Base-by-base conservation (phyloP, 2,888 invertebrate species). In the Cheilosia vernalis region DNA sequence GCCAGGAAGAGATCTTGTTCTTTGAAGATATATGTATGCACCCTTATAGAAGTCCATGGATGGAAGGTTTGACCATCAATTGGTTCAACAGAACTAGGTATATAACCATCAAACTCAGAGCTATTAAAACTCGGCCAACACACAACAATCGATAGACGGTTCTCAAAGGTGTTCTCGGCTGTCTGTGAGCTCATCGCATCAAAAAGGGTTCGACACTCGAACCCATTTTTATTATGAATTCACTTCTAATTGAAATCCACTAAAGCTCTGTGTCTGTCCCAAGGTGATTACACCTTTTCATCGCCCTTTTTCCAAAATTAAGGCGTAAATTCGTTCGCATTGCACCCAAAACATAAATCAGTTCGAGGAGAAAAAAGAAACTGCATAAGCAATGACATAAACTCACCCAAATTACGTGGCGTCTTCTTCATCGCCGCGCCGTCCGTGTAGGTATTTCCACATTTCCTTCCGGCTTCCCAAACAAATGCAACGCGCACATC, bases 331-430 rank as follows among this genome's bases (percentile, higher is more conserved):
- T 61, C 72, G 6, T 37, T 17, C 13, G n/a, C 3, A 49, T 60
- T 53, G 40, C 30, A 13, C 21, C 33, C 51, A 44, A 55, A 55
- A 66, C 69, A 77, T 82, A 82, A 82, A 82, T 82, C 82, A 82
- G 47, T 27, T n/a, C 19, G 21, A 4, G 5, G 10, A 21, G 19
- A 15, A 37, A 49, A 30, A 30, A n/a, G n/a, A 27, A 17, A 37
- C 67, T 58, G 72, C 69, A 69, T 76, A 70, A 74, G 49, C 49
- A 66, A 27, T 67, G 81, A 85, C 85, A 77, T 85, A 81, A 85
- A 85, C 70, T 76, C 85, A 81, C 85, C 85, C 55, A 81, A 85
- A 84, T 84, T 74, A 74, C 58, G 0, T 7, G n/a, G 15, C 47
- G 61, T 19, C 17, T 17, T 53, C 30, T 17, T n/a, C 21, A 13